A percentile compares a stretch with the other conserved stretches of the same genome.
Conservation (phyloP, 2,113 vertebrate genomes). For the Grammomys dolichurus region DNA sequence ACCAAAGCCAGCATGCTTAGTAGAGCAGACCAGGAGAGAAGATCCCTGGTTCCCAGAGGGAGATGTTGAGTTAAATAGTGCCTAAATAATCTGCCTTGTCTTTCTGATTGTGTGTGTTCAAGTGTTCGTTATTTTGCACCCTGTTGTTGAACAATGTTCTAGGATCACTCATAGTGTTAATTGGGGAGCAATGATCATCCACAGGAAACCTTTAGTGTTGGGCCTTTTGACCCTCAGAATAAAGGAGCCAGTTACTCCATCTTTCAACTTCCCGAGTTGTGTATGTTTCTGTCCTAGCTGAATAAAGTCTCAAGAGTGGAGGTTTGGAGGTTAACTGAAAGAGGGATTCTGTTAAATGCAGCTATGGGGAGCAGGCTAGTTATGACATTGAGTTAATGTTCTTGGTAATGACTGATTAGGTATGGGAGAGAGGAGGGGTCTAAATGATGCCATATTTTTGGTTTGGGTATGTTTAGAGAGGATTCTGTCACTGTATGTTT, state of each 20-base stretch:
- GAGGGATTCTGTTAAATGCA: background rate
- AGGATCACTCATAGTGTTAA: background rate
- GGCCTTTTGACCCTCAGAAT: background rate
- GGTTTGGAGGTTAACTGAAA: background rate
- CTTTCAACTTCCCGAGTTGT: background rate
- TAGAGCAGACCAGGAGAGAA: background rate
- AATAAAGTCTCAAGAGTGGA: background rate
- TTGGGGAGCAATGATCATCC: background rate
- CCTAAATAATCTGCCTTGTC: background rate
- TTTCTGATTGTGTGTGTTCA: background rate
- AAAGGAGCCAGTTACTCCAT: background rate
- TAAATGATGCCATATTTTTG: background rate
- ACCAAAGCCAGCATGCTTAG: background rate
- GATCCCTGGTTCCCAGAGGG: background rate
- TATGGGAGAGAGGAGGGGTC: background rate
- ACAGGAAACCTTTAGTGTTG: background rate
- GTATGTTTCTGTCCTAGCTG: background rate
- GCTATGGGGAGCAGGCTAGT: background rate
- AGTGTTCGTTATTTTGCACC: rapidly evolving
- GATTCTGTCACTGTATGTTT: background rate
- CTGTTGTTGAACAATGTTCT: background rate
- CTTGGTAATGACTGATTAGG: background rate
- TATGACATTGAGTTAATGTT: background rate
- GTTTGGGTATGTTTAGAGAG: background rate
- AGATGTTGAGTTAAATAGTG: background rate